Percentiles rank a stretch among this genome's conserved stretches.
phyloP scores from a whole-genome alignment of 2,888 invertebrate species.

The Diaphora mendica region DNA sequence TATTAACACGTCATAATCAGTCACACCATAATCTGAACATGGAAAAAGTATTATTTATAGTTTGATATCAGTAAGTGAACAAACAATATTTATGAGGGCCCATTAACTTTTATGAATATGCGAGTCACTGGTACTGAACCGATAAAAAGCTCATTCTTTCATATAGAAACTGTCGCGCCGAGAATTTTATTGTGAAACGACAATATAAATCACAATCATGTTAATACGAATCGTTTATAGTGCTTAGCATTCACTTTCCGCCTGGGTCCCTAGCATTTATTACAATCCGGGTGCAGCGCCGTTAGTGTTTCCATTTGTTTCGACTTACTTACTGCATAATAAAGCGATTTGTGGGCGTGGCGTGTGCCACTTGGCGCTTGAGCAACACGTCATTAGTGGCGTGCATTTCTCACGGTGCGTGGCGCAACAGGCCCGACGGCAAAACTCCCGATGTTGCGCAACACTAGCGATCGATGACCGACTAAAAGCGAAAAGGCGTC shows the following conservation, averaged over 20 bases:
- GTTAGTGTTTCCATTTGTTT: constrained; percentile 60
- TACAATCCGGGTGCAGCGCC: constrained; percentile 51
- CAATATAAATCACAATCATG: constrained; percentile 67
- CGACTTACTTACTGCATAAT: constrained; percentile 73
- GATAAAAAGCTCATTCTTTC: constrained; percentile 76
- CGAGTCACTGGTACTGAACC: constrained; percentile 61
- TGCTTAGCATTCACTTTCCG: constrained; percentile 61
- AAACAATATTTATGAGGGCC: constrained; percentile 69
- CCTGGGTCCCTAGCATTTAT: constrained; percentile 51
- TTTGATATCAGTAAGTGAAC: constrained; percentile 54
- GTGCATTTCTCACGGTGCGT: constrained; percentile 55
- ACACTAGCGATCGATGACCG: constrained; percentile 66
- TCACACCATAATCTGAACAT: constrained; percentile 32
- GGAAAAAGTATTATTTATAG: constrained; percentile 59
- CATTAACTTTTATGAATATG: constrained; percentile 78
- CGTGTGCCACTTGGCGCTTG: constrained; percentile 45
- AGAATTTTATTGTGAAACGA: constrained; percentile 38
- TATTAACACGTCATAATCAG: constrained; percentile 46
- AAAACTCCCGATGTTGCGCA: constrained; percentile 64
- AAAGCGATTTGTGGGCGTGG: constrained; percentile 68
- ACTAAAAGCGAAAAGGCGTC: constrained; percentile 77
- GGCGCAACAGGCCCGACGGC: constrained; percentile 61
- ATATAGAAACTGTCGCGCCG: constrained; percentile 42
- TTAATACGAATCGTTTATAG: constrained; percentile 57
- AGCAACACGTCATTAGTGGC: constrained; percentile 65